phyloP scores from a whole-genome alignment of 2,888 invertebrate species.

The Trachelus stipa region DNA sequence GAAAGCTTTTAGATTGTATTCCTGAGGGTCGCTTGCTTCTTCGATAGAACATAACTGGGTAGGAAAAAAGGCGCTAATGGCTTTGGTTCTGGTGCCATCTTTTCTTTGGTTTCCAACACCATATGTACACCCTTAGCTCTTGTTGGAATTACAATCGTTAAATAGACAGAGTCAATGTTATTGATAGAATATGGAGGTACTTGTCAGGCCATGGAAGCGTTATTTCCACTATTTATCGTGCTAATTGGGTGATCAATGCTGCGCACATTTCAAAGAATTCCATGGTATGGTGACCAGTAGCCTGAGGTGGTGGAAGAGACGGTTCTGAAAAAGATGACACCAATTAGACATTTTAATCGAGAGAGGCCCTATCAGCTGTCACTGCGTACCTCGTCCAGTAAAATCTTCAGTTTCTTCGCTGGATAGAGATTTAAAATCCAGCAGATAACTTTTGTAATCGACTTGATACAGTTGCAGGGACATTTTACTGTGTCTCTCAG shows the following conservation, averaged over 20 bases:
- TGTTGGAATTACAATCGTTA: neutral
- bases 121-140: neutral
- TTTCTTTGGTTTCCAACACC: neutral
- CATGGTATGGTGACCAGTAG: conserved; percentile 93
- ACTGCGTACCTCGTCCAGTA: conserved; percentile 35
- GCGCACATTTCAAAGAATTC: conserved; percentile 99
- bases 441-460: conserved; percentile 95
- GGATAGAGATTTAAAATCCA: conserved; percentile 97
- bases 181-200: neutral
- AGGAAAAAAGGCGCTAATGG: neutral
- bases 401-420: conserved; percentile 76
- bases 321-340: conserved; percentile 46
- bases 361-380: neutral
- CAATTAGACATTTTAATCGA: neutral
- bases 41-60: neutral
- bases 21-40: neutral
- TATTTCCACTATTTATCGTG: conserved; percentile 74
- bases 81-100: neutral
- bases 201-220: neutral
- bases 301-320: conserved; percentile 54
- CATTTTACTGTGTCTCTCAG: conserved; percentile 93
- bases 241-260: conserved; percentile 96
- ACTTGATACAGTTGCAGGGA: conserved; percentile 99
- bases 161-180: neutral
- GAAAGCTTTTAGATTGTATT: neutral